Conservation (phyloP, 2,888 invertebrate species). For the Actias luna region DNA sequence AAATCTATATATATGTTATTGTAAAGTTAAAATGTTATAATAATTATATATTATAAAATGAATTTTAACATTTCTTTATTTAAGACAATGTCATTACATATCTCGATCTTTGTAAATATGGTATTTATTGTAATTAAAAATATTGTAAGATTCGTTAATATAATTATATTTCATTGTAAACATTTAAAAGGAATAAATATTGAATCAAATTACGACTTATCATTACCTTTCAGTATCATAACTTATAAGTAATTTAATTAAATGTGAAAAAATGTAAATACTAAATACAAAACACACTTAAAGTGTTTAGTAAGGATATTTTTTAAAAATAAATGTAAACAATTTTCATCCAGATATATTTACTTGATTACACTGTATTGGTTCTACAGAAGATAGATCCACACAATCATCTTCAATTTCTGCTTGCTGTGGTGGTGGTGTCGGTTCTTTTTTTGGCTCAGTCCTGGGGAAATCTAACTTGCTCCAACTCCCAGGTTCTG, state of each 20-base stretch:
- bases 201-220: slow-evolving; percentile 1
- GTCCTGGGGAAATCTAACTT: slow-evolving; percentile 85
- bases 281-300: background rate
- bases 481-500: slow-evolving; percentile 91
- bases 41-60: slow-evolving; percentile 24
- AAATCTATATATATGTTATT: slow-evolving; percentile 17
- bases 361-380: slow-evolving; percentile 55
- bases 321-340: background rate
- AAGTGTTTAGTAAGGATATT: background rate
- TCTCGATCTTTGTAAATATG: slow-evolving; percentile 20
- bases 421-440: slow-evolving; percentile 31
- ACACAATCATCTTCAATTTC: slow-evolving; percentile 83
- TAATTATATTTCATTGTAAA: slow-evolving; percentile 11
- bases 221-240: background rate
- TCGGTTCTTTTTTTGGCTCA: slow-evolving; percentile 41
- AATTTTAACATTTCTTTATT: background rate
- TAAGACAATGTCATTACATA: slow-evolving; percentile 21
- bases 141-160: slow-evolving; percentile 4
- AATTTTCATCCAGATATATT: slow-evolving; percentile 43
- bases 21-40: slow-evolving; percentile 29
- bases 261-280: background rate
- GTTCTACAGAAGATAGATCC: slow-evolving; percentile 87
- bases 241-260: background rate
- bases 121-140: background rate
- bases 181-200: slow-evolving; percentile 14